phyloP scores from a whole-genome alignment of 2,113 vertebrate species.

The Protomyctophum bolini region DNA sequence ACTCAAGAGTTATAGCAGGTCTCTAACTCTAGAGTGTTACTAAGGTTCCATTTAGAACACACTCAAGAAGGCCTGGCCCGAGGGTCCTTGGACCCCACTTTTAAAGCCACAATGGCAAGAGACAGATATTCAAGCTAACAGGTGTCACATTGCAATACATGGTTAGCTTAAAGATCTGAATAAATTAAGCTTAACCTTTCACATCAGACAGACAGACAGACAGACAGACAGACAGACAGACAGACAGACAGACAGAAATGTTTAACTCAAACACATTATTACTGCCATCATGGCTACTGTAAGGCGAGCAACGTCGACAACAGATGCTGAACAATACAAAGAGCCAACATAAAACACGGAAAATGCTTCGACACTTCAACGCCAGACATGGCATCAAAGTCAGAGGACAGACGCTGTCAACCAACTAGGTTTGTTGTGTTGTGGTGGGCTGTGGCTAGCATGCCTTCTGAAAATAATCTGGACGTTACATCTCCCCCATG shows the following conservation, averaged over 20 bases:
- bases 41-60: too few relatives aligned
- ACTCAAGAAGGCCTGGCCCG: too few relatives aligned
- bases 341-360: slow-evolving; percentile 3
- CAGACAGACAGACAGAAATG: background rate
- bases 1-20: too few relatives aligned
- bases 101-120: too few relatives aligned
- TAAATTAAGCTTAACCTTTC: too few relatives aligned
- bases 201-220: background rate
- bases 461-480: slow-evolving; percentile 33
- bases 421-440: slow-evolving; percentile 24
- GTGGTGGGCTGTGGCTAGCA: slow-evolving; percentile 33
- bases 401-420: slow-evolving; percentile 22
- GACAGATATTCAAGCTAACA: too few relatives aligned
- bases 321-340: background rate
- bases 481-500: slow-evolving; percentile 55
- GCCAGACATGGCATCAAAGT: slow-evolving; percentile 18
- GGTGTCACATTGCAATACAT: too few relatives aligned
- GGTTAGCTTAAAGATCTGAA: too few relatives aligned
- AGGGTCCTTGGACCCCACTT: too few relatives aligned
- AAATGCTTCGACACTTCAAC: slow-evolving; percentile 8
- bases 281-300: background rate
- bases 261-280: too few relatives aligned
- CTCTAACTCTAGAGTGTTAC: too few relatives aligned
- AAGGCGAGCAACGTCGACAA: background rate
- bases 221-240: background rate